Conservation (phyloP, 2,888 invertebrate species). For the Epirrita christyi region DNA sequence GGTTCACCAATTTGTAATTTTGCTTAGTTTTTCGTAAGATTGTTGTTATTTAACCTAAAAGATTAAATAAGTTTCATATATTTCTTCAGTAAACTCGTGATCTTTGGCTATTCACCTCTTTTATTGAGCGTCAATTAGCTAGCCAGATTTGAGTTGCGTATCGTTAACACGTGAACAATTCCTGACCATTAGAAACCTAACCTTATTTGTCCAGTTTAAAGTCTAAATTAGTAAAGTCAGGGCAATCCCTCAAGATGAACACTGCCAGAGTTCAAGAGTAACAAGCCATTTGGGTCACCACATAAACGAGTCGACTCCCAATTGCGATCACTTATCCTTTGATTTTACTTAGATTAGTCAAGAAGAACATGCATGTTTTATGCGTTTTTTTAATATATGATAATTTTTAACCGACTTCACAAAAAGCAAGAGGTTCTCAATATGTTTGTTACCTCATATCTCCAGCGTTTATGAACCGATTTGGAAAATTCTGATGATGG, state of each 20-base stretch:
- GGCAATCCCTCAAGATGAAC: conserved; percentile 14
- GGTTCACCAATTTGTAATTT: no score
- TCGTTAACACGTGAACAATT: conserved; percentile 2
- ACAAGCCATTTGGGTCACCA: conserved; percentile 44
- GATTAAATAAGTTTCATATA: neutral
- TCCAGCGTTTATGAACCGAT: no score
- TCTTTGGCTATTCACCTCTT: conserved; percentile 49
- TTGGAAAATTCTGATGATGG: no score
- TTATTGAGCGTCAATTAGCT: conserved; percentile 55
- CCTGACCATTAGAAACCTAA: conserved; percentile 3
- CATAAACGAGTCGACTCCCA: conserved; percentile 45
- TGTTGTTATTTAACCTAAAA: no score
- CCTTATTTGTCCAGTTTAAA: conserved; percentile 21
- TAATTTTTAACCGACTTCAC: no score
- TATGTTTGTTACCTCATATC: no score
- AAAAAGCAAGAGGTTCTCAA: no score
- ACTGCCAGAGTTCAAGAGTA: conserved; percentile 44
- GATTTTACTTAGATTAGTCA: conserved; percentile 21
- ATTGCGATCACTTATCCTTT: conserved; percentile 39
- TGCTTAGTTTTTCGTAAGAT: no score
- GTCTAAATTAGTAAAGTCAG: conserved; percentile 10
- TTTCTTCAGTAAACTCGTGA: conserved; percentile 7
- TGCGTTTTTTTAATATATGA: no score
- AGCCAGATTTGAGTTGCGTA: conserved; percentile 40
- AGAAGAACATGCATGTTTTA: neutral